Evolutionary conservation across 2,888 invertebrate genomes (phyloP), one percentile per base, ranked within the genome.

Genomic region (Chaitophorus viminalis): DNA sequence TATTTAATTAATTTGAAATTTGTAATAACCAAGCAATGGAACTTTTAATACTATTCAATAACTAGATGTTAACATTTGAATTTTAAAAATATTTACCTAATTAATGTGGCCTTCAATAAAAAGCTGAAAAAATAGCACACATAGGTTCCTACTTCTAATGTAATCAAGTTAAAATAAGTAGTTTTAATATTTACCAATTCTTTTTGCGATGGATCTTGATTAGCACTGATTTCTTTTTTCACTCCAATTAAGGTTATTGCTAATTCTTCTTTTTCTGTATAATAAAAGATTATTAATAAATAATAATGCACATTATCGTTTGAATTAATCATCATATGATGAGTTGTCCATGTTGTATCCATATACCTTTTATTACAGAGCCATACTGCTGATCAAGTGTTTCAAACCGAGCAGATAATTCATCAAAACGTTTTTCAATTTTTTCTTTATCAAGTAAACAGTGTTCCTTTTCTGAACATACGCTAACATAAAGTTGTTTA

Each of bases 201-300:
- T 74, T 87, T 81, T 39, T 87, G 60, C 14, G 60, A 52, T 46
- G 74, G 39, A 87, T 81, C 81, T 87, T 87, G 87, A 60, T 36
- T 17, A 60, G 18, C 4, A 65, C 8, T 87, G 1, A 65, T 33
- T 36, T 87, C 81, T 87, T 87, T 87, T 87, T 81, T 79, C 0
- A 81, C 8, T 70, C 74, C 25, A 65, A 75, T 81, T 31, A 81
- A 65, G 6, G 25, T 74, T 25, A 87, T 81, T 6, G 81, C 81
- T 14, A 87, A 81, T 75, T 87, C 87, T 87, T 87, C 87, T 65
- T 87, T 87, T 75, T 87, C 87, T 87, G 46, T 25, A 75, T 29
- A 65, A 65, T 79, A 29, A 39, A 39, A 46, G 2, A 60, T 39
- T 65, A 31, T 65, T 39, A 17, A 18, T n/a, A n/a, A n/a, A n/a